Evolutionary conservation across 53 echinoderm and acorn worm genomes (phyloP).

Genomic region (Paelopatides confundens): DNA sequence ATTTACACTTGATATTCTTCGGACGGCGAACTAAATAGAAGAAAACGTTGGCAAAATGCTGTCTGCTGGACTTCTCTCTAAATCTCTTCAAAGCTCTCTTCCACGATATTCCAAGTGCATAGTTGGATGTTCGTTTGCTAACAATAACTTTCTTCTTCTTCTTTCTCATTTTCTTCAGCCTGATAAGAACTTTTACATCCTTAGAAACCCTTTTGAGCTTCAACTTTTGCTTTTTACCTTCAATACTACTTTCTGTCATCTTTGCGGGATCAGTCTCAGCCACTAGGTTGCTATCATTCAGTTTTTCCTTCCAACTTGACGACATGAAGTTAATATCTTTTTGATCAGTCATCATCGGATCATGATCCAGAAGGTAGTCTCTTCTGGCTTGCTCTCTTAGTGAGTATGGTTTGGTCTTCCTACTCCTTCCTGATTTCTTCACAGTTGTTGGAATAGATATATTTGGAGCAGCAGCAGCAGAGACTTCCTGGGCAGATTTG

Average conservation of each 20-base stretch:
- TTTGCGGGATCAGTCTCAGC: background rate
- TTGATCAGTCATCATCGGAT: constrained; percentile 28
- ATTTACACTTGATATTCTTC: background rate
- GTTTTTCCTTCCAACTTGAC: background rate
- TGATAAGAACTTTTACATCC: background rate
- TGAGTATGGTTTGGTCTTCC: constrained; percentile 15
- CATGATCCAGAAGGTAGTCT: constrained; percentile 38
- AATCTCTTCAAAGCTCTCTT: background rate
- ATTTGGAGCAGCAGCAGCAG: no score
- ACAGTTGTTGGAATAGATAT: background rate
- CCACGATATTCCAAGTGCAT: background rate
- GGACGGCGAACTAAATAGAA: background rate
- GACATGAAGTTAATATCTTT: background rate
- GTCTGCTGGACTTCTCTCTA: background rate
- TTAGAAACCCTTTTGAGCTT: background rate
- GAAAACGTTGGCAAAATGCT: background rate
- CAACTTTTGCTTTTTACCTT: background rate
- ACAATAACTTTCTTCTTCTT: background rate
- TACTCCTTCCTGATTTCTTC: background rate
- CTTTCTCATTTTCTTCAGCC: background rate
- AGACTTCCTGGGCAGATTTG: no score
- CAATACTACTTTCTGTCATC: background rate
- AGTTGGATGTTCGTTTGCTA: background rate
- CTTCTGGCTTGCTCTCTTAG: constrained; percentile 36
- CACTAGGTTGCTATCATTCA: background rate